Conservation (phyloP, 2,113 vertebrate genomes). For the Platichthys flesus region DNA sequence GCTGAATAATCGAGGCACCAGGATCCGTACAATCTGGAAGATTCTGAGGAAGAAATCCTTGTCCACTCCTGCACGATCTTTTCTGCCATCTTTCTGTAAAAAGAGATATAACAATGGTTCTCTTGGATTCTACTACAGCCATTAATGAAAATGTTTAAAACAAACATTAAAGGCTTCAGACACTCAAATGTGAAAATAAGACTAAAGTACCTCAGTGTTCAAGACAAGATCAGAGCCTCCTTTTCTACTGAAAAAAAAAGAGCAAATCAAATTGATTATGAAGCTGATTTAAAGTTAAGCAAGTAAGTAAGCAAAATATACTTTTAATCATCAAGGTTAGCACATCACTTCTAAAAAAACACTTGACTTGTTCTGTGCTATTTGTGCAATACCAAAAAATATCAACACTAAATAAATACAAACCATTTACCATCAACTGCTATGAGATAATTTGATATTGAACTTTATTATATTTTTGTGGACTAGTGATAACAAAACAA, state of each 20-base stretch:
- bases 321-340: not conserved
- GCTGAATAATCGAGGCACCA: constrained; percentile 90
- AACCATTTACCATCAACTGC: too few relatives aligned
- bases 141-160: not conserved
- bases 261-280: not conserved
- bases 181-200: not conserved
- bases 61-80: constrained; percentile 92
- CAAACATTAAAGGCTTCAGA: not conserved
- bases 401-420: too few relatives aligned
- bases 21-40: constrained; percentile 86
- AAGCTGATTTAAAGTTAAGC: not conserved
- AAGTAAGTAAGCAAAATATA: not conserved
- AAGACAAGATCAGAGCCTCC: constrained; percentile 79
- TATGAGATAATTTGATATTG: too few relatives aligned
- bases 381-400: too few relatives aligned
- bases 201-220: constrained; percentile 86
- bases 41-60: constrained; percentile 89
- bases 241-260: constrained; percentile 84
- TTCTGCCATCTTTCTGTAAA: constrained; percentile 90
- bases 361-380: too few relatives aligned
- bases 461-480: too few relatives aligned
- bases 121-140: not conserved
- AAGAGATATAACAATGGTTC: not conserved
- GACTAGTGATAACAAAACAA: too few relatives aligned
- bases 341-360: not conserved